Evolutionary conservation across 1,140 invertebrate genomes (phyloP).

Genomic region (Arctopsyche grandis): DNA sequence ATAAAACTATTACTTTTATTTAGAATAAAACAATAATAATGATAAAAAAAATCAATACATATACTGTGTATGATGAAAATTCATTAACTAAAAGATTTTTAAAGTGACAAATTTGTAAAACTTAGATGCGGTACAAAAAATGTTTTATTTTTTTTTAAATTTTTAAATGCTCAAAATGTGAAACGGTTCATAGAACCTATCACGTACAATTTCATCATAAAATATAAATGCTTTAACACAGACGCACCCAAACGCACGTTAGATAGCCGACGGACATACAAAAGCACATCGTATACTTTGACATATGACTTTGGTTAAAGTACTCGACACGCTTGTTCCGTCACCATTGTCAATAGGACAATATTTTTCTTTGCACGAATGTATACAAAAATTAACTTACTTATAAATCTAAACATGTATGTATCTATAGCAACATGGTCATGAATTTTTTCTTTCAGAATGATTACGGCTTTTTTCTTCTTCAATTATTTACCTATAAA

Average conservation of each 20-base stretch:
- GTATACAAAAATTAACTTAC: not conserved
- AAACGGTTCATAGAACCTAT: slow-evolving; percentile 34
- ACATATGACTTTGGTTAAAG: not conserved
- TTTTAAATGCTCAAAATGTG: not conserved
- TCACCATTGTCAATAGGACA: too few relatives aligned
- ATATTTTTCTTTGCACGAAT: not conserved
- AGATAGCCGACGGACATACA: too few relatives aligned
- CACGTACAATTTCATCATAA: not conserved
- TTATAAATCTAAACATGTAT: not conserved
- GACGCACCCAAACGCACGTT: too few relatives aligned
- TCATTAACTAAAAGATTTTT: not conserved
- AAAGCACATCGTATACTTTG: not conserved
- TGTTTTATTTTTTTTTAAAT: not conserved
- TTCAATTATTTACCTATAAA: not conserved
- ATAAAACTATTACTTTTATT: not conserved
- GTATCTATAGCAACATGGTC: not conserved
- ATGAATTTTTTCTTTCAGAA: slow-evolving; percentile 6
- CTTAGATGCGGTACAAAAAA: not conserved
- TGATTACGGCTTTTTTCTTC: not conserved
- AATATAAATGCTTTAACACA: slow-evolving; percentile 12
- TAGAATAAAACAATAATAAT: not conserved
- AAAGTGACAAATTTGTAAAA: not conserved
- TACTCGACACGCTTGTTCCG: too few relatives aligned
- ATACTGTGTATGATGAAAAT: not conserved
- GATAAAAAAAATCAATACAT: not conserved